Percentiles rank a stretch among this genome's conserved stretches.
Conservation (phyloP, 2,888 invertebrate genomes). For the Apodemia hepburni region DNA sequence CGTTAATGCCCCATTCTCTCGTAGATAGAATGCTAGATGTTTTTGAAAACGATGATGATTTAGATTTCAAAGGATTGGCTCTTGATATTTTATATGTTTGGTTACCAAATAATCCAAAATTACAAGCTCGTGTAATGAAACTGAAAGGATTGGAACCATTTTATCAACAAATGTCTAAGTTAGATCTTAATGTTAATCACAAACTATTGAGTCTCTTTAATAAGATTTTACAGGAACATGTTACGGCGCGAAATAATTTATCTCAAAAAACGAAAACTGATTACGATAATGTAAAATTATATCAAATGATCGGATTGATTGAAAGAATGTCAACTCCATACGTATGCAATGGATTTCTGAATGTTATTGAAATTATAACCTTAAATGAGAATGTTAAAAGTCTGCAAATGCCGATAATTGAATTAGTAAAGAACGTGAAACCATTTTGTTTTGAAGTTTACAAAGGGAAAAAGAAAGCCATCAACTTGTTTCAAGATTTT, state of each 20-base stretch:
- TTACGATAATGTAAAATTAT: constrained; percentile 41
- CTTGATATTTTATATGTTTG: constrained; percentile 51
- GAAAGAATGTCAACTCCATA: constrained; percentile 48
- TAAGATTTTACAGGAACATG: constrained; percentile 56
- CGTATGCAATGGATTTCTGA: constrained; percentile 54
- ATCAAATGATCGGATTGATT: constrained; percentile 55
- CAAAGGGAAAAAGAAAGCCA: constrained; percentile 41
- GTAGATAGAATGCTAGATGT: constrained; percentile 53
- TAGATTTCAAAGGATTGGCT: constrained; percentile 48
- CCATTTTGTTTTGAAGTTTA: constrained; percentile 47
- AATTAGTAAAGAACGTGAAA: constrained; percentile 47
- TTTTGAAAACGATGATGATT: constrained; percentile 49
- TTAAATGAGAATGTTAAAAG: constrained; percentile 1
- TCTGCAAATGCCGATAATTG: constrained; percentile 37
- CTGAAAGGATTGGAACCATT: constrained; percentile 57
- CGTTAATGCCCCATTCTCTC: constrained; percentile 44
- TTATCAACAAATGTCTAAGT: constrained; percentile 49
- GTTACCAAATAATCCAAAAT: constrained; percentile 55
- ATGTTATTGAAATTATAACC: constrained; percentile 44
- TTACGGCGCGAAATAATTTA: constrained; percentile 37
- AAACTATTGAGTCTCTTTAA: constrained; percentile 54
- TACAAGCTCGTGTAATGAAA: constrained; percentile 60
- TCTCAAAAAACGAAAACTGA: constrained; percentile 37
- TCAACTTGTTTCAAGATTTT: constrained; percentile 41
- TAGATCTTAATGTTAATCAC: constrained; percentile 44